phyloP scores from a whole-genome alignment of 2,888 invertebrate genomes.

The Heliconius ethilla region DNA sequence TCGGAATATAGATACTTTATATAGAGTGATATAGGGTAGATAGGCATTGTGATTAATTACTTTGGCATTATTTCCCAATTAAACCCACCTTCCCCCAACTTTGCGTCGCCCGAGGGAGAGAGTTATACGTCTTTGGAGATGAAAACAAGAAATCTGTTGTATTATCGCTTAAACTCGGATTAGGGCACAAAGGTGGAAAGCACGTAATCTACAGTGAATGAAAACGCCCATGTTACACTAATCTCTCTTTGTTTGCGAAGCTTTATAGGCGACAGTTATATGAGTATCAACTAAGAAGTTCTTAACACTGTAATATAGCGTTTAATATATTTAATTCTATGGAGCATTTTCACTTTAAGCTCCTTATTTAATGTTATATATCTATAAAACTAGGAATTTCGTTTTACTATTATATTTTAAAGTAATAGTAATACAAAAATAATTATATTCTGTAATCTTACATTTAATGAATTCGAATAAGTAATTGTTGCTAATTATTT shows the following conservation, averaged over 20 bases:
- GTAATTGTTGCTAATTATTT: constrained; percentile 64
- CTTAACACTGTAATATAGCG: neutral
- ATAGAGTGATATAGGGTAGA: constrained; percentile 25
- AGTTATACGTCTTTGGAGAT: constrained; percentile 49
- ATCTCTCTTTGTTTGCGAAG: constrained; percentile 32
- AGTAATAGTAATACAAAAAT: too few species aligned
- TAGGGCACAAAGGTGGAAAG: constrained; percentile 60
- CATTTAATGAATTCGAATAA: constrained; percentile 66
- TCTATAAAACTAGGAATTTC: neutral
- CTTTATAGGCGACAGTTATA: constrained; percentile 22
- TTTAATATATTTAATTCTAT: constrained; percentile 13
- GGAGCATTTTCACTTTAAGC: neutral
- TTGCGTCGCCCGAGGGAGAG: constrained; percentile 65
- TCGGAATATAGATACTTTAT: neutral
- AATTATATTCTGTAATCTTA: neutral
- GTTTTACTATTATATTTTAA: neutral
- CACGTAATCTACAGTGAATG: constrained; percentile 56
- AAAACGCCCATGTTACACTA: constrained; percentile 36
- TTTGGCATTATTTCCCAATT: constrained; percentile 80
- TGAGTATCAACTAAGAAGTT: neutral
- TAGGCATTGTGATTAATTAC: constrained; percentile 75
- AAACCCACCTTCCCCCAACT: constrained; percentile 74
- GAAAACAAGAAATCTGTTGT: constrained; percentile 70
- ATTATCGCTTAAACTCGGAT: constrained; percentile 68
- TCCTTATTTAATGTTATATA: too few species aligned